These are phyloP conservation scores for Chinchilla lanigera DNA, from an alignment of 2,113 vertebrate genomes.

Conservation along the genomic window DNA sequence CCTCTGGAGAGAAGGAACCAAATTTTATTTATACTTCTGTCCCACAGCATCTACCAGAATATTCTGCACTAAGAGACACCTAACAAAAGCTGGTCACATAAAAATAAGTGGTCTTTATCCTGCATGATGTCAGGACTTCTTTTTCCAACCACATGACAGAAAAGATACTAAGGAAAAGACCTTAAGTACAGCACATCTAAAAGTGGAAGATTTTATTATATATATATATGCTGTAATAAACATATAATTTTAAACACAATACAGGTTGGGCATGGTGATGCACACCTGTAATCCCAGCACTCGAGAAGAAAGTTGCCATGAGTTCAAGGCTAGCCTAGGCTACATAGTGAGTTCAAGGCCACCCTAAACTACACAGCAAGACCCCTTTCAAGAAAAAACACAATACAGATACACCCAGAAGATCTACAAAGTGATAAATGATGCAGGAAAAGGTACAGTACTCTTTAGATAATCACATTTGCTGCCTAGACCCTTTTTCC, in stretches of 20 bases:
- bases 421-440: neutral
- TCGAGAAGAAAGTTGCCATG: no score
- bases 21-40: neutral
- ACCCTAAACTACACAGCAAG: no score
- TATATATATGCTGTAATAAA: neutral
- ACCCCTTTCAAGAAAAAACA: no score
- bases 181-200: neutral
- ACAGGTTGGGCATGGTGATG: neutral
- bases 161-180: neutral
- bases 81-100: neutral
- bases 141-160: neutral
- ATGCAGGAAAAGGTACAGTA: neutral
- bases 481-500: neutral
- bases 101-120: neutral
- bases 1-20: neutral
- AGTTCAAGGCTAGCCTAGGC: no score
- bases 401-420: neutral
- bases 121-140: neutral
- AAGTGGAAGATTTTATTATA: neutral
- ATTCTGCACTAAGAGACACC: neutral
- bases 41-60: neutral
- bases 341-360: no score
- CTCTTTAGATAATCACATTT: neutral
- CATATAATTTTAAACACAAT: neutral
- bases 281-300: no score